Conservation (phyloP, 2,888 invertebrate genomes). For the Mimachlamys varia region DNA sequence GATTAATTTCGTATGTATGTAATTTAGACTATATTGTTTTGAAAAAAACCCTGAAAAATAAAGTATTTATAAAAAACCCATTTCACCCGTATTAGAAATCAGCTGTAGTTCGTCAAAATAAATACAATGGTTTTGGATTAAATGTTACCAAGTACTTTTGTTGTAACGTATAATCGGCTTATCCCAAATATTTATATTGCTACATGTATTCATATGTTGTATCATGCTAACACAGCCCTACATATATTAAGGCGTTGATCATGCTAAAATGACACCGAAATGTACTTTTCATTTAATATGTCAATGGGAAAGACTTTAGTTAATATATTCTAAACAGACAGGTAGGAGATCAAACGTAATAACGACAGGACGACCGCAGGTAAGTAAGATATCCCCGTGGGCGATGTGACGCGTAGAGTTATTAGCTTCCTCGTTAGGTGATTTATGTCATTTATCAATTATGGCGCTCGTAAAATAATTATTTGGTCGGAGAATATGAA, state of each 20-base stretch:
- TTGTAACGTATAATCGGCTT: too few species aligned
- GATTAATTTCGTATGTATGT: too few species aligned
- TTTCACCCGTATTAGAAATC: too few species aligned
- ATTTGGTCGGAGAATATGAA: neutral
- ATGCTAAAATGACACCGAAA: neutral
- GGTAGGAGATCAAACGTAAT: neutral
- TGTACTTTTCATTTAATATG: neutral
- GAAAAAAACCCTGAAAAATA: too few species aligned
- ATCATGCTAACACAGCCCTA: neutral
- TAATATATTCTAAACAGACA: conserved; percentile 23
- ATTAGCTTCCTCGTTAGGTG: neutral
- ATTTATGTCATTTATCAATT: neutral
- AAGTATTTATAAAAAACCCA: too few species aligned
- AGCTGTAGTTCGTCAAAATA: too few species aligned
- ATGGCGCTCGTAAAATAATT: neutral
- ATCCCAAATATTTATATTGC: too few species aligned
- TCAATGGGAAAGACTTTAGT: neutral
- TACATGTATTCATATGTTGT: neutral
- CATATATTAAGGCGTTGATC: neutral
- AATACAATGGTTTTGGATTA: too few species aligned
- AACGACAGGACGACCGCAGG: neutral
- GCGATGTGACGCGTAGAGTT: neutral
- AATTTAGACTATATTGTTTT: too few species aligned
- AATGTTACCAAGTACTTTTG: too few species aligned
- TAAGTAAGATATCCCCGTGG: neutral